Conservation (phyloP, 2,113 vertebrate species). For the Passer domesticus region DNA sequence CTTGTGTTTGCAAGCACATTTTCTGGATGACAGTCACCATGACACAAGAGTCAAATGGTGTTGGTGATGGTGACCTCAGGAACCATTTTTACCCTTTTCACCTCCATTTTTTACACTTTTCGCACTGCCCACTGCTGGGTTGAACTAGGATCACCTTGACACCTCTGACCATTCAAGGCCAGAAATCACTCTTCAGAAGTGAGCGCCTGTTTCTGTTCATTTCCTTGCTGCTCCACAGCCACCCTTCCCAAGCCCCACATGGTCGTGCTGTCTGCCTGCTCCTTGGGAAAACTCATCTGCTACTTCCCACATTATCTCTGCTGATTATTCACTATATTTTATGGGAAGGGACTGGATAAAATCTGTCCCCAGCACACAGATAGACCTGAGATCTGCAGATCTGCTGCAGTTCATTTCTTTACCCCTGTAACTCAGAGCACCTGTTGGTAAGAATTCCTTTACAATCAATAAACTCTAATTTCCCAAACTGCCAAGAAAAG, state of each 20-base stretch:
- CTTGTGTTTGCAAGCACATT: not conserved
- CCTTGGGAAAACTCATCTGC: not conserved
- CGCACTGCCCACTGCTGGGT: not conserved
- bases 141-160: not conserved
- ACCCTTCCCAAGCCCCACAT: not conserved
- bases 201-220: not conserved
- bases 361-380: not conserved
- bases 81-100: not conserved
- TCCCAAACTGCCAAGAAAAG: not conserved
- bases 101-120: not conserved
- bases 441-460: not conserved
- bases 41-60: rapidly evolving
- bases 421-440: not conserved
- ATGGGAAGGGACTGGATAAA: not conserved
- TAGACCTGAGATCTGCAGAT: not conserved
- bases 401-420: not conserved
- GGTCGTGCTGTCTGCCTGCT: not conserved
- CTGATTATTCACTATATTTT: not conserved
- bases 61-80: rapidly evolving
- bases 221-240: not conserved
- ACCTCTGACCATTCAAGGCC: not conserved
- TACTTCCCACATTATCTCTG: not conserved
- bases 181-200: not conserved
- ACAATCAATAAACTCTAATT: not conserved
- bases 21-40: not conserved